A percentile compares a stretch with the other conserved stretches of the same genome.
These are phyloP conservation scores for Galleria mellonella DNA, from an alignment of 1,140 invertebrate species.

Conservation along the genomic window DNA sequence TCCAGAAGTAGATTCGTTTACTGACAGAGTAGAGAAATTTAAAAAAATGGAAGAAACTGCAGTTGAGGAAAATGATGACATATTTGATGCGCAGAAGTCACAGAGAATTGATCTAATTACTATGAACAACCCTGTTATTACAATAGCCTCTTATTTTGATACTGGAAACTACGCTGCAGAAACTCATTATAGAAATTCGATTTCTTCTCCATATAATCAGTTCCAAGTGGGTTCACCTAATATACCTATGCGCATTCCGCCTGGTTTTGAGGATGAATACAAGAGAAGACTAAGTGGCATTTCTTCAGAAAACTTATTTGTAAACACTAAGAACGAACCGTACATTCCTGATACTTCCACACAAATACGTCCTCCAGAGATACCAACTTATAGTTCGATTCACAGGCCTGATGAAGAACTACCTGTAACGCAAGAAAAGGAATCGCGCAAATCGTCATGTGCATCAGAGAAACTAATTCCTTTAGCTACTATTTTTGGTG, in stretches of 20 bases:
- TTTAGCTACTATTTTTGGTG: background rate
- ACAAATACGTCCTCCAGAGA: slow-evolving; percentile 19
- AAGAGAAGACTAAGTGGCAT: slow-evolving; percentile 20
- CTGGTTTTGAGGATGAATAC: slow-evolving; percentile 57
- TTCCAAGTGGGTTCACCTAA: slow-evolving; percentile 9
- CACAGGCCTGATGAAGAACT: background rate
- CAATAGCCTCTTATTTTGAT: slow-evolving; percentile 61
- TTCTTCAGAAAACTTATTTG: background rate
- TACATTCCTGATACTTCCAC: slow-evolving; percentile 33
- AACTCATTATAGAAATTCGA: slow-evolving; percentile 46
- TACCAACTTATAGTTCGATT: slow-evolving; percentile 7
- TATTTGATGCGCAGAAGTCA: slow-evolving; percentile 13
- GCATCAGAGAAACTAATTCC: slow-evolving; percentile 1
- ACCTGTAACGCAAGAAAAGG: background rate
- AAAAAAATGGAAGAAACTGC: slow-evolving; percentile 40
- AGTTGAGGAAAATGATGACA: slow-evolving; percentile 14
- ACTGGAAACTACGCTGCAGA: slow-evolving; percentile 64
- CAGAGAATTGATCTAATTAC: slow-evolving; percentile 15
- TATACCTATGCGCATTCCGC: slow-evolving; percentile 29
- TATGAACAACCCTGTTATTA: slow-evolving; percentile 26
- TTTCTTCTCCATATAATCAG: slow-evolving; percentile 19
- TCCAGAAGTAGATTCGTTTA: slow-evolving; percentile 43
- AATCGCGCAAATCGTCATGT: too few relatives aligned
- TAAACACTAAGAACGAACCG: slow-evolving; percentile 4
- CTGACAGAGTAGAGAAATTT: slow-evolving; percentile 50